phyloP scores from a whole-genome alignment of 2,888 invertebrate genomes.

The Leptinotarsa rubiginosa region DNA sequence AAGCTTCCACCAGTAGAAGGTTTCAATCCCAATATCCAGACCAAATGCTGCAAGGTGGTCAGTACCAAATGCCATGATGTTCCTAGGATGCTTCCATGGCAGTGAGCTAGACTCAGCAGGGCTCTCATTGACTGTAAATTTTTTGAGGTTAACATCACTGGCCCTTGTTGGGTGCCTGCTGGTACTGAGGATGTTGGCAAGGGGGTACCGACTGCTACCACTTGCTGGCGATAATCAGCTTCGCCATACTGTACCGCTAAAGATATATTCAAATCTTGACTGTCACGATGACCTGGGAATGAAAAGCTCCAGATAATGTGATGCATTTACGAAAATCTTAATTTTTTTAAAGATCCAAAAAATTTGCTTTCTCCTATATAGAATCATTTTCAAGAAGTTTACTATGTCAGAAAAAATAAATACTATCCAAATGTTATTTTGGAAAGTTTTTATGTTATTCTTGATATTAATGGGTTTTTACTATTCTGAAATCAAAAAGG shows the following conservation, averaged over 20 bases:
- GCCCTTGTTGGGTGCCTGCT: conserved; percentile 84
- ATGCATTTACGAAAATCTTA: too few relatives aligned
- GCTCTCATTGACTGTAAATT: conserved; percentile 97
- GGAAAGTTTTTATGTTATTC: too few relatives aligned
- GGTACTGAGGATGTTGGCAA: conserved; percentile 86
- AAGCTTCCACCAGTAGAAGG: conserved; percentile 95
- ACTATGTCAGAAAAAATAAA: too few relatives aligned
- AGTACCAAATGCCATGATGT: conserved; percentile 96
- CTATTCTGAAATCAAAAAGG: too few relatives aligned
- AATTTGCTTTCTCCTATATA: too few relatives aligned
- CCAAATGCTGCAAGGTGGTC: conserved; percentile 91
- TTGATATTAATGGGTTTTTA: too few relatives aligned
- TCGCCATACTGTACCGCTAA: conserved; percentile 71
- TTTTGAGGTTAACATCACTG: conserved; percentile 96
- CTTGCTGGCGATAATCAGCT: conserved; percentile 89
- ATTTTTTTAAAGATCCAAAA: too few relatives aligned
- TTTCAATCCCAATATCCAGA: conserved; percentile 94
- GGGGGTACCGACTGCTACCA: conserved; percentile 97
- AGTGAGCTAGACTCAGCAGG: conserved; percentile 87
- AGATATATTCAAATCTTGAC: conserved; percentile 69
- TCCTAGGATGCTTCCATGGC: conserved; percentile 91
- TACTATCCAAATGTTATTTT: too few relatives aligned
- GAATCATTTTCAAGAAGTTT: too few relatives aligned
- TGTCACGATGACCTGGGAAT: conserved; percentile 67
- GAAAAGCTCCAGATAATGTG: not conserved